phyloP scores from a whole-genome alignment of 2,113 vertebrate species.

The Motacilla alba region DNA sequence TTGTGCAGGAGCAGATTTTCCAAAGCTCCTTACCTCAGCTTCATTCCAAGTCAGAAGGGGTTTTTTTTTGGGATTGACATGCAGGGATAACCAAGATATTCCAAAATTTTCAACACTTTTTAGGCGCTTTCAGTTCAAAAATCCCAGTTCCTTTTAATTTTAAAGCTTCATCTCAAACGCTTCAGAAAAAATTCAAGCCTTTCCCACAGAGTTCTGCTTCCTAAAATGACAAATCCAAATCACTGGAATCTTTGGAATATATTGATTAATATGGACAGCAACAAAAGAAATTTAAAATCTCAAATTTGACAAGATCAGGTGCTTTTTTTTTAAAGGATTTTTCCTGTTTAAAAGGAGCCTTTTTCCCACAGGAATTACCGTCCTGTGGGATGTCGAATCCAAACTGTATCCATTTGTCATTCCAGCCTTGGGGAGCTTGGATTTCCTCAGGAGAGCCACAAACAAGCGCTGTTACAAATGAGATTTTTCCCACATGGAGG shows the following conservation, averaged over 20 bases:
- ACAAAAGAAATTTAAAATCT: neutral
- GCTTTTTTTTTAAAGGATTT: neutral
- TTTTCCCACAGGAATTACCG: neutral
- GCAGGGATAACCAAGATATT: neutral
- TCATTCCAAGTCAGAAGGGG: neutral
- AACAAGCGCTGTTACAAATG: accelerated
- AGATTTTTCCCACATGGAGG: neutral
- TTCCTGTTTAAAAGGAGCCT: neutral
- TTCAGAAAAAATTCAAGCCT: accelerated
- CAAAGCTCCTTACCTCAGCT: neutral
- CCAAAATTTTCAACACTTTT: neutral
- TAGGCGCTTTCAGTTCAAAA: neutral
- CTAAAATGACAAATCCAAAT: neutral
- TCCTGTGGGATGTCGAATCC: neutral
- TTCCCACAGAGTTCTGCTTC: neutral
- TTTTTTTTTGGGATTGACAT: neutral
- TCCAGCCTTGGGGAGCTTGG: neutral
- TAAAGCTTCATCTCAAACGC: neutral
- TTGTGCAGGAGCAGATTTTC: neutral
- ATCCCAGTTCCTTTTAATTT: neutral
- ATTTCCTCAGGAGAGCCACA: neutral
- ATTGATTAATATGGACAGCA: neutral
- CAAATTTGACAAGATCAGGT: no score
- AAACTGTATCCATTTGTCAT: neutral
- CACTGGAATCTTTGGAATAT: neutral